Conservation (phyloP, 2,797 vertebrate species). For the Bovichtus diacanthus region DNA sequence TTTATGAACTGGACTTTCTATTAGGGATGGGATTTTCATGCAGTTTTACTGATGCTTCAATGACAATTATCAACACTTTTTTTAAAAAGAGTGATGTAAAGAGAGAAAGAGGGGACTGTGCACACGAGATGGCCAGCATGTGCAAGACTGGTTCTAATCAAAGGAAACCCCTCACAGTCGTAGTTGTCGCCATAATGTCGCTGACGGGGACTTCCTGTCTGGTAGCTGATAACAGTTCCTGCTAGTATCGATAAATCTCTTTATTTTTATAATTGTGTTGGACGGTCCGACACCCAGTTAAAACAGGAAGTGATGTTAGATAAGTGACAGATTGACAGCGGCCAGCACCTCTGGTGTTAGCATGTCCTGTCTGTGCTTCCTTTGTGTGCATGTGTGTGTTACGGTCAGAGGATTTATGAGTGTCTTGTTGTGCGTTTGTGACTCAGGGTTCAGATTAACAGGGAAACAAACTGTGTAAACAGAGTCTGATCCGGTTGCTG, state of each 20-base stretch:
- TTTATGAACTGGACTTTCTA: neutral
- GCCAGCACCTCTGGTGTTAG: constrained; percentile 22
- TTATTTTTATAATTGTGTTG: constrained; percentile 2
- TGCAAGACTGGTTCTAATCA: neutral
- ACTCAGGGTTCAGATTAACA: constrained; percentile 13
- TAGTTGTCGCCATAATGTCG: neutral
- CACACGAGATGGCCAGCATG: neutral
- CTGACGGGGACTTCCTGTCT: constrained; percentile 10
- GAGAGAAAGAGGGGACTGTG: neutral
- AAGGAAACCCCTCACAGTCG: neutral
- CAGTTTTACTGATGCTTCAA: neutral
- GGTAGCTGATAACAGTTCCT: constrained; percentile 6
- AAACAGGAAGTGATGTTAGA: constrained; percentile 49
- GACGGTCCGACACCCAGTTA: neutral
- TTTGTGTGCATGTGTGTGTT: constrained; percentile 5
- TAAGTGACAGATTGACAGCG: constrained; percentile 1
- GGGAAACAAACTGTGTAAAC: constrained; percentile 26
- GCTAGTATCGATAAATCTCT: constrained; percentile 20
- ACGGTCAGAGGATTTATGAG: constrained; percentile 9
- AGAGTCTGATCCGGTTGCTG: neutral
- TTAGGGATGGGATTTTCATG: neutral
- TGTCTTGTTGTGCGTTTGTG: constrained; percentile 25
- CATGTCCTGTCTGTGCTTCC: constrained; percentile 55
- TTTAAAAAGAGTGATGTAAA: no score
- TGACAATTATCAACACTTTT: neutral